Percentiles rank a stretch among this genome's conserved stretches.
Evolutionary conservation across 2,113 vertebrate genomes (phyloP).

Genomic region (Cyanocitta stelleri): DNA sequence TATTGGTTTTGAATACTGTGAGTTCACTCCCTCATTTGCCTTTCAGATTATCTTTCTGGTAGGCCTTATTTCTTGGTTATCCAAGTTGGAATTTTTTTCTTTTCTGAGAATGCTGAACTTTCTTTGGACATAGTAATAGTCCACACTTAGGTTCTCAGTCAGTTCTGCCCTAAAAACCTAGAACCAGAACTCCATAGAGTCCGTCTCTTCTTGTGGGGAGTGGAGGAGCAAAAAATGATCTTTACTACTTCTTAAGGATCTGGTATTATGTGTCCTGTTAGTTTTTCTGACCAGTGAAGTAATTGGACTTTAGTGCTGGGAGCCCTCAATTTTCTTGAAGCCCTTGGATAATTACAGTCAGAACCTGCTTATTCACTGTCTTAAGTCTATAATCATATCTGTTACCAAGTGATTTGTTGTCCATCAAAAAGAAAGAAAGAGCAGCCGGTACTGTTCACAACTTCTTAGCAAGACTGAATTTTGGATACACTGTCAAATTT

Average conservation of each 20-base stretch:
- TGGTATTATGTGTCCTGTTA: not conserved
- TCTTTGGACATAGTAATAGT: not conserved
- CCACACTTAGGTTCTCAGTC: not conserved
- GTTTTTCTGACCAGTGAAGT: not conserved
- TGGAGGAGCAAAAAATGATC: not conserved
- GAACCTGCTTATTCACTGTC: not conserved
- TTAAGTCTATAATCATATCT: not conserved
- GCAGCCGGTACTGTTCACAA: not conserved
- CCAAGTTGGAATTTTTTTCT: not conserved
- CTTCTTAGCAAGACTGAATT: not conserved
- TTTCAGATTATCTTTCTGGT: not conserved
- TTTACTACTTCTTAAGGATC: not conserved
- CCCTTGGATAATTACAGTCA: not conserved
- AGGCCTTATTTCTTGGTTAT: not conserved
- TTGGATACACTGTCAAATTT: not conserved
- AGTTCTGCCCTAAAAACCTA: not conserved
- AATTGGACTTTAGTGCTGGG: not conserved
- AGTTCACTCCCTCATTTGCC: not conserved
- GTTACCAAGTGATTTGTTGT: not conserved
- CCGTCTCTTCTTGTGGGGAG: not conserved
- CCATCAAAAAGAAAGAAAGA: not conserved
- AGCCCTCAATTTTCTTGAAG: not conserved
- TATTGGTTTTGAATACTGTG: not conserved
- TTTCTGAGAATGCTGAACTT: not conserved
- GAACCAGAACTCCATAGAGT: not conserved